Base-by-base conservation (phyloP, 2,888 invertebrate genomes). In the Brassicogethes aeneus region DNA sequence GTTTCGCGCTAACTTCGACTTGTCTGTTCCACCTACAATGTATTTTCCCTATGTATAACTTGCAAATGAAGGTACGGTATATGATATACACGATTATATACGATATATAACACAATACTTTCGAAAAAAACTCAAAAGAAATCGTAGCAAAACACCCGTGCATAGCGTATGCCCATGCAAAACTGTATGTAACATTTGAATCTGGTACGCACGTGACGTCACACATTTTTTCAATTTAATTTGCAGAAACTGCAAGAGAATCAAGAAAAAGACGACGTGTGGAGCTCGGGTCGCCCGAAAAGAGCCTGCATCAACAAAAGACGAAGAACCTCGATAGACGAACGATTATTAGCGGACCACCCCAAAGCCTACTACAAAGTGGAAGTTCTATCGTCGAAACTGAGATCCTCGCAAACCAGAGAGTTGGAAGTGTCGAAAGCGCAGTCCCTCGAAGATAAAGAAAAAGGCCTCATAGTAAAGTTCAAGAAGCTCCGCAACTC, bases 401-500 rank as follows among this genome's bases (percentile, higher is more conserved):
- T 82, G 29, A 67, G 82, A 16, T 82, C 82, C 1, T 79, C 76
- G 43, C 39, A 16, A 1, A 8, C 62, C 54, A 36, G 54, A 58
- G 52, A 49, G 17, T 43, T 43, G 29, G 48, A 55, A 35, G 36
- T 43, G 36, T 39, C 37, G 15, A 38, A 41, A 42, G 41, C 43
- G 38, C 40, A 17, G 10, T 39, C 47, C 10, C 53, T 53, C 3
- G 45, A 48, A 3, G 52, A 48, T 61, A 67, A 42, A 60, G 67
- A 54, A 7, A 57, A 59, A 43, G 57, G 51, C 16, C 36, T 56
- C 2, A 60, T 85, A 15, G 85, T 86, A 1, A 82, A 85, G 56
- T 84, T 86, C 54, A 77, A 80, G 39, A 82, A 85, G 47, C 77
- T 86, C 13, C 71, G 86, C 2, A 76, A 78, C 37, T 81, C 85